A percentile compares a stretch with the other conserved stretches of the same genome.
phyloP scores from a whole-genome alignment of 2,888 invertebrate species.

The Rotaria socialis region DNA sequence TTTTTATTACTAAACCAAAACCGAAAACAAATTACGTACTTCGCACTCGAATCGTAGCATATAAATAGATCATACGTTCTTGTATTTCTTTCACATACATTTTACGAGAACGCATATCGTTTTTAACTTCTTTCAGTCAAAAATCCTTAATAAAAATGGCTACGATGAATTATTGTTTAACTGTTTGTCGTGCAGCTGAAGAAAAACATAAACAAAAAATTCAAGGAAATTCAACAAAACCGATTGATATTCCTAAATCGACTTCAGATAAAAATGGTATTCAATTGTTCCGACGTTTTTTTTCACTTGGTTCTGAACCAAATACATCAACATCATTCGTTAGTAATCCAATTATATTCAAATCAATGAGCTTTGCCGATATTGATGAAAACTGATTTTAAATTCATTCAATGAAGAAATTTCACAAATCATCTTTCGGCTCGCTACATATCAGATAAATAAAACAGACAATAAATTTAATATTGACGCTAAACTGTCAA shows the following conservation, averaged over 20 bases:
- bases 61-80: neutral
- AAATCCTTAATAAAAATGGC: neutral
- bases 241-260: neutral
- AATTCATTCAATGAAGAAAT: neutral
- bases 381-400: neutral
- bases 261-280: neutral
- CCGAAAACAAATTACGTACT: neutral
- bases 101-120: neutral
- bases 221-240: neutral
- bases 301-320: neutral
- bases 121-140: neutral
- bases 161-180: neutral
- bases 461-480: neutral
- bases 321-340: neutral
- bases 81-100: neutral
- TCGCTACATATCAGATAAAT: neutral
- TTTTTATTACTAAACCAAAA: neutral
- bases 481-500: too few relatives aligned
- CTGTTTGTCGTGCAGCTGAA: neutral
- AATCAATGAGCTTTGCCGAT: neutral
- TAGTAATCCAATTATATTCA: neutral
- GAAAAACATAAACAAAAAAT: neutral
- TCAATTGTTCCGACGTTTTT: neutral
- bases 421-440: neutral
- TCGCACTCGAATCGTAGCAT: neutral